A percentile compares a stretch with the other conserved stretches of the same genome.
Evolutionary conservation across 92 coral and sea anemone genomes (phyloP).

Genomic region (Galaxea fascicularis): DNA sequence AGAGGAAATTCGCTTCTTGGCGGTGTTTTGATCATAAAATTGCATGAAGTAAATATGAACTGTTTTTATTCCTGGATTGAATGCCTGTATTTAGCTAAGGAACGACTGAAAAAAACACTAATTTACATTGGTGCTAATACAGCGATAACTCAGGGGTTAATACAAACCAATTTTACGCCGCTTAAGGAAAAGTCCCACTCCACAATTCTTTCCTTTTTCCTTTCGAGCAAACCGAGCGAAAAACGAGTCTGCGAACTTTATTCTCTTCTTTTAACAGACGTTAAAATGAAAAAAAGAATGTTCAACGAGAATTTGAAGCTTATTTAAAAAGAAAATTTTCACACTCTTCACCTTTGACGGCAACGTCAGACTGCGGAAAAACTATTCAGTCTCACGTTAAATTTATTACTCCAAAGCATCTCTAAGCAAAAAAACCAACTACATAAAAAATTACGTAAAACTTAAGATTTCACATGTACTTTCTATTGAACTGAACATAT

Average conservation of each 20-base stretch:
- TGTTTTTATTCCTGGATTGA: constrained; percentile 6
- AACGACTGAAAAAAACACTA: constrained; percentile 8
- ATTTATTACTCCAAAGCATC: constrained; percentile 7
- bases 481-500: no score
- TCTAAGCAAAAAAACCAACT: neutral
- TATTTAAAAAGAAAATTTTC: neutral
- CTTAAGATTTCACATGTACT: neutral
- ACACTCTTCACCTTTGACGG: neutral
- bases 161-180: constrained; percentile 34
- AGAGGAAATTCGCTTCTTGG: neutral
- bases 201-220: neutral
- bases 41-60: neutral
- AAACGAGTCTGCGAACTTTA: neutral
- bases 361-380: constrained; percentile 6
- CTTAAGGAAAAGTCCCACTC: neutral
- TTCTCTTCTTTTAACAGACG: neutral
- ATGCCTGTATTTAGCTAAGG: constrained; percentile 6
- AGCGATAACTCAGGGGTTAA: constrained; percentile 31
- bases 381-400: neutral
- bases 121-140: constrained; percentile 23
- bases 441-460: neutral
- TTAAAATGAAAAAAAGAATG: neutral
- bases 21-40: neutral
- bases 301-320: neutral
- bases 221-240: neutral